phyloP scores from a whole-genome alignment of 2,888 invertebrate genomes.

The Drosophila kanekoi region DNA sequence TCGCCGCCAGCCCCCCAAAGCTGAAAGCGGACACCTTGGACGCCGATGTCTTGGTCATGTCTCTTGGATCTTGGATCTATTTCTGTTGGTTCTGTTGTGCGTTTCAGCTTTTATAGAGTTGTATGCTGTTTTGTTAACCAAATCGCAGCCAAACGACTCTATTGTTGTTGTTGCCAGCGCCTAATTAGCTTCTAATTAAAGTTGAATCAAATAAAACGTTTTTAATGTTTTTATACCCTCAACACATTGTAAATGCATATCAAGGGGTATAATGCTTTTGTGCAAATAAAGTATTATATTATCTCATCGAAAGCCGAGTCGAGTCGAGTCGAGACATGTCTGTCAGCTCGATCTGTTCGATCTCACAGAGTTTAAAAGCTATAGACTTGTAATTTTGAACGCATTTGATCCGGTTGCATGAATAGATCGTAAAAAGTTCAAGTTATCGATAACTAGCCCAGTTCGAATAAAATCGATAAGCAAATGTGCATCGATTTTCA shows the following conservation, averaged over 20 bases:
- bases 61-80: constrained; percentile 9
- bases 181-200: constrained; percentile 79
- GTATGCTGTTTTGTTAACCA: constrained; percentile 59
- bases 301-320: no score
- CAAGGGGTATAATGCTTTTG: not conserved
- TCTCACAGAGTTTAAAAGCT: no score
- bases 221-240: constrained; percentile 11
- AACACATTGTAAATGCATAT: not conserved
- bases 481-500: no score
- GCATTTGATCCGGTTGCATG: not conserved
- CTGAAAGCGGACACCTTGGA: constrained; percentile 70
- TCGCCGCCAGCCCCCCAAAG: constrained; percentile 2
- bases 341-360: not conserved
- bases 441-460: not conserved
- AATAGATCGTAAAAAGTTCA: not conserved
- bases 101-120: constrained; percentile 48
- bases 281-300: not conserved
- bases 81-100: constrained; percentile 9
- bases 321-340: no score
- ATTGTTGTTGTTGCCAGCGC: constrained; percentile 39
- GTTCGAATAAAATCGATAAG: no score
- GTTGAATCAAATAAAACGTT: constrained; percentile 46
- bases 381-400: no score
- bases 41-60: constrained; percentile 9
- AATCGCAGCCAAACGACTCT: constrained; percentile 53